Percentiles rank a stretch among this genome's conserved stretches.
phyloP scores from a whole-genome alignment of 2,888 invertebrate genomes.

The Quadroppia sp. region DNA sequence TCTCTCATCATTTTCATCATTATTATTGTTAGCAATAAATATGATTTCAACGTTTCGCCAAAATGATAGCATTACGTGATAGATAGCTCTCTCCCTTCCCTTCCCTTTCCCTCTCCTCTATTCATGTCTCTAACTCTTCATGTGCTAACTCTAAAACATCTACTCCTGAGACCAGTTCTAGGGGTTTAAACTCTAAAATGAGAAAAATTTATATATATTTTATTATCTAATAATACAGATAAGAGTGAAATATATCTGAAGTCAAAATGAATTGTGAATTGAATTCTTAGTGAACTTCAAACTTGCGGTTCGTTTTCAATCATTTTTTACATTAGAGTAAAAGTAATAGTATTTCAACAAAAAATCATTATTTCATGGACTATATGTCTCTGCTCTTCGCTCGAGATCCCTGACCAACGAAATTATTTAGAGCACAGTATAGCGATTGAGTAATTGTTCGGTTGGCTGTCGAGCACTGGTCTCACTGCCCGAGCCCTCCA shows the following conservation, averaged over 20 bases:
- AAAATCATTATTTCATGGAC: neutral
- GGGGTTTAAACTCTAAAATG: neutral
- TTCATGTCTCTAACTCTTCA: no score
- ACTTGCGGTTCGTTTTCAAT: no score
- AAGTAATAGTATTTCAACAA: no score
- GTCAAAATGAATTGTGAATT: no score
- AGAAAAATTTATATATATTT: neutral
- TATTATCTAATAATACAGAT: neutral
- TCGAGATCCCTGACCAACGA: slow-evolving; percentile 11
- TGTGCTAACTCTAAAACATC: no score
- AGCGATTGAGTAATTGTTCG: neutral
- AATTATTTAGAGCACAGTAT: slow-evolving; percentile 21
- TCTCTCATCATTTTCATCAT: neutral
- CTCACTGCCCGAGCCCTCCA: neutral
- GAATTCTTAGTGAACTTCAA: no score
- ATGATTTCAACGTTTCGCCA: neutral
- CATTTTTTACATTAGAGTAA: no score
- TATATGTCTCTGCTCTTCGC: no score
- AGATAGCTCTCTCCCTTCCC: slow-evolving; percentile 1
- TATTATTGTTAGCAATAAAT: neutral
- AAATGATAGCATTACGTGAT: slow-evolving; percentile 1
- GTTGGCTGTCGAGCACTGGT: neutral
- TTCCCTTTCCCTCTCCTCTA: no score
- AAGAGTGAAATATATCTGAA: neutral
- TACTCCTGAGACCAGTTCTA: neutral